Base-by-base conservation (phyloP, 1,140 invertebrate genomes). In the Mylabris phalerata region DNA sequence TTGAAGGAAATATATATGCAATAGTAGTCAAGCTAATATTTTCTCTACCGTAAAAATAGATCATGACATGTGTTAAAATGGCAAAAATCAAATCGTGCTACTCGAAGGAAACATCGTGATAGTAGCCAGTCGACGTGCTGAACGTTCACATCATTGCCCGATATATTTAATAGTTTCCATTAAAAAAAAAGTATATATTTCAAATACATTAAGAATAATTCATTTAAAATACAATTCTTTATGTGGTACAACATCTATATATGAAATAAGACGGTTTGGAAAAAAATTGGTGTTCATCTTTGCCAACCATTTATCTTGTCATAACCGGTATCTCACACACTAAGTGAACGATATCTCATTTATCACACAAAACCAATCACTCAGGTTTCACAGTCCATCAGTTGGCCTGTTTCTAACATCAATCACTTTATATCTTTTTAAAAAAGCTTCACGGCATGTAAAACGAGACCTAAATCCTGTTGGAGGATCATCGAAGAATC, bases 291-390 rank as follows among this genome's bases (percentile, higher is more conserved):
- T 59, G 48, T 47, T 52, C 57, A 59, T 59, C 45, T 50, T 26
- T 27, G 45, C 32, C 32, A 32, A 32, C 32, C 32, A 69, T 69
- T 67, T 67, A 69, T 69, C 67, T 63, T 67, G 65, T 67, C 67
- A 59, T 58, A 67, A 67, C 61, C 63, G 63, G 67, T 67, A 67
- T 66, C 61, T 69, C 64, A 63, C 19, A 19, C 64, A 63, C 67
- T 45, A 55, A 46, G 26, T 59, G 59, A 55, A 51, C 60, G 63
- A 67, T 65, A 66, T 66, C 64, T 67, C 67, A 69, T 69, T 69
- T 69, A 69, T 69, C 67, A 69, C 62, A 52, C 45, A 54, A 62
- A 69, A 66, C 66, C 67, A 69, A 69, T 69, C 66, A 67, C 60
- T 66, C 67, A 69, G 59, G 62, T 64, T 61, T 65, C 64, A 66